Percentiles rank a stretch among this genome's conserved stretches.
Evolutionary conservation across 2,888 invertebrate species (phyloP).

Genomic region (Diplolepis rosae): DNA sequence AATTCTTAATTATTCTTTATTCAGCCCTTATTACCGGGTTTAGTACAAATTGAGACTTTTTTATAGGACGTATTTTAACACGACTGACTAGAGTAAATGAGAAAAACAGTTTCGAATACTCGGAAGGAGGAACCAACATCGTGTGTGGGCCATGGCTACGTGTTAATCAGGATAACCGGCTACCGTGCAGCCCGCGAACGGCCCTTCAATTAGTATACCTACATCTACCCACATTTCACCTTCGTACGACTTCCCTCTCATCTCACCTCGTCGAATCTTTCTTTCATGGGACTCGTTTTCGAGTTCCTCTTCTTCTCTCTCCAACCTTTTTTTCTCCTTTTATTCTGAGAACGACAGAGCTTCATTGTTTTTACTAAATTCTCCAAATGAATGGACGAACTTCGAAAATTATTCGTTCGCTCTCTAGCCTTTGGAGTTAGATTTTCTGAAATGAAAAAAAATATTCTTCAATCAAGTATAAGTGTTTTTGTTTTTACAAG

Average conservation of each 20-base stretch:
- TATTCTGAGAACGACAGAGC: conserved; percentile 1
- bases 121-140: conserved; percentile 45
- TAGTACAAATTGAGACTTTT: conserved; percentile 10
- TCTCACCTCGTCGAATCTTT: conserved; percentile 35
- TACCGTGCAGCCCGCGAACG: conserved; percentile 67
- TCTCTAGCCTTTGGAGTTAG: background rate
- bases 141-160: conserved; percentile 65
- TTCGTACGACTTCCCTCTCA: conserved; percentile 33
- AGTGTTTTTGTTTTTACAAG: too few species aligned
- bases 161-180: conserved; percentile 66
- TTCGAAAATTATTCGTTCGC: background rate
- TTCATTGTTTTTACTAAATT: conserved; percentile 17
- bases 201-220: conserved; percentile 72
- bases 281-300: conserved; percentile 27
- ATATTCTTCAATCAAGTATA: too few species aligned
- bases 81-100: background rate
- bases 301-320: conserved; percentile 2
- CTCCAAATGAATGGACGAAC: background rate
- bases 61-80: background rate
- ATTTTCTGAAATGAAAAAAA: background rate
- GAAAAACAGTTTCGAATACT: conserved; percentile 47
- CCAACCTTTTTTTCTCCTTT: conserved; percentile 30
- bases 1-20: too few species aligned
- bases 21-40: too few species aligned
- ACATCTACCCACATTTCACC: conserved; percentile 50